Base-by-base conservation (phyloP, 2,113 vertebrate species). In the Sciurus niger region DNA sequence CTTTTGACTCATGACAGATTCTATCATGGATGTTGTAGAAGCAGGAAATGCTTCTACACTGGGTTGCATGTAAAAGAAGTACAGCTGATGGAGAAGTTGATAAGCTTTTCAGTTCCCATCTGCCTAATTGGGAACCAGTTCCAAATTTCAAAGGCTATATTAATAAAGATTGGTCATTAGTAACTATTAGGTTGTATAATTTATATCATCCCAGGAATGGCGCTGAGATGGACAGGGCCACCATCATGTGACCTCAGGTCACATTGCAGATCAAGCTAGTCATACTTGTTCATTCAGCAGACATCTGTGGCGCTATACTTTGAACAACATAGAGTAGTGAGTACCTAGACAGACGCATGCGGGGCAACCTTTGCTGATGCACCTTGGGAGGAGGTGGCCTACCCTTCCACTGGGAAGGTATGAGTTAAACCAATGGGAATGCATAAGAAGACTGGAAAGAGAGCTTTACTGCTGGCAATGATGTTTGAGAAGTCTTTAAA, bases 71-170 rank as follows among this genome's bases (percentile, higher is more conserved):
- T 58, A 12, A 24, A 95, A 73, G 34, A 34, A 46, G 51, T 40
- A 1, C 58, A 73, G 84, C 5, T n/a, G 37, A 74, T 43, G 30
- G 79, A 89, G 34, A 76, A 63, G 43, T 2, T 84, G 34, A 37
- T 87, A 46, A n/a, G 2, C 24, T 32, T 70, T 83, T 40, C 6
- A 34, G 24, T 67, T 92, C 55, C 65, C 40, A 1, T 79, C 32
- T 76, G n/a, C 40, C 18, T 70, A 13, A 30, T 37, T 63, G 70
- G 24, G 53, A 70, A 24, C 17, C 25, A 53, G n/a, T 2, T 83
- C 37, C 58, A 70, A 60, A 30, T 93, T 91, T 89, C 32, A 48
- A 43, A 96, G 92, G 11, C n/a, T 17, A 25, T 40, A 9, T 73
- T 32, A n/a, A 53, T 43, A 79, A n/a, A 68, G 11, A 63, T 46